Base-by-base conservation (phyloP, 2,797 vertebrate genomes). In the Clarias laeviceps region DNA sequence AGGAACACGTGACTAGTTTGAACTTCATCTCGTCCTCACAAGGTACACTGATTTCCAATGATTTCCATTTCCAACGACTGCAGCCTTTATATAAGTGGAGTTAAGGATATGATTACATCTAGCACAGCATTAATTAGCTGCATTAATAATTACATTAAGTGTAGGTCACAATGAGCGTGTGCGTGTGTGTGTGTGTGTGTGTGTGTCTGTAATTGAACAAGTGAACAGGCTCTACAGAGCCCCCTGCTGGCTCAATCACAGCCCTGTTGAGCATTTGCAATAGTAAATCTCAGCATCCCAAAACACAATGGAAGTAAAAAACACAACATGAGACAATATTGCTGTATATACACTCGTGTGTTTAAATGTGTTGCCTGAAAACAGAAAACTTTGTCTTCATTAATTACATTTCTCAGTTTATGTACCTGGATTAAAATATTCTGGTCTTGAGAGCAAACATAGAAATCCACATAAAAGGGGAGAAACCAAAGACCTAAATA, bases 211-310 rank as follows among this genome's bases (percentile, higher is more conserved):
- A 76, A 86, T n/a, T 68, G 34, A 76, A 82, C 12, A 8, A 69
- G 22, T 72, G 18, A 57, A 11, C 7, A 32, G 62, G 34, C 83
- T 74, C 45, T 77, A 65, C 70, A 73, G 34, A 59, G 72, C 82
- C 76, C 82, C 69, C 85, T 87, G 81, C 84, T 84, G 85, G 83
- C 69, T 82, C 73, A 85, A 57, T 77, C 65, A 81, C 80, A 82
- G 59, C 65, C 37, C 45, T 66, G 11, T 22, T 1, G 27, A 32
- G 37, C 70, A 73, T 22, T 1, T 54, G 11, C 82, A 74, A 64
- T 11, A 83, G 57, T 27, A 68, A 29, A 54, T 54, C n/a, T 37
- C 69, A 84, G 87, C 82, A 87, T 85, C 57, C 37, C 34, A 76
- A 80, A 45, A 85, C n/a, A 85, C 29, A 59, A 32, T 40, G 62